Conservation (phyloP, 2,113 vertebrate species). For the Albula glossodonta region DNA sequence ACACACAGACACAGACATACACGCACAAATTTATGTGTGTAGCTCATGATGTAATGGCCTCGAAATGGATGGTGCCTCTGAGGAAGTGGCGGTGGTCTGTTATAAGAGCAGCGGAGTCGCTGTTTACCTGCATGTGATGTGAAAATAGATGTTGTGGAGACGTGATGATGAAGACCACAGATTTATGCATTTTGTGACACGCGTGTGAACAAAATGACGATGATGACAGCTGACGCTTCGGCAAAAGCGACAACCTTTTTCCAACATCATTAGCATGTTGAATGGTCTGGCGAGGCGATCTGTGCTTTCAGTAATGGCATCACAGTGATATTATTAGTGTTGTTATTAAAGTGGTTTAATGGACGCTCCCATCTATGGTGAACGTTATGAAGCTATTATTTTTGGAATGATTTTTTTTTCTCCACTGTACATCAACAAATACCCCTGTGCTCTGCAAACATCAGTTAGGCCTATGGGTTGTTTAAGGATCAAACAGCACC, state of each 20-base stretch:
- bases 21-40: not conserved
- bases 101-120: not conserved
- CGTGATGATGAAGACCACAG: not conserved
- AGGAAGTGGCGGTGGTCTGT: not conserved
- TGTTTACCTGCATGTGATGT: too few relatives aligned
- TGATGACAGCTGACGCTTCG: not conserved
- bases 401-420: too few relatives aligned
- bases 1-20: constrained; percentile 36
- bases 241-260: not conserved
- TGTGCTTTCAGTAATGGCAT: not conserved
- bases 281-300: not conserved
- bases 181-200: not conserved
- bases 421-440: too few relatives aligned
- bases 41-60: constrained; percentile 16
- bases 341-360: not conserved
- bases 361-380: not conserved
- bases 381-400: too few relatives aligned
- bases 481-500: too few relatives aligned
- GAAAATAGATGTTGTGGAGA: too few relatives aligned
- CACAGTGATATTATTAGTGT: not conserved
- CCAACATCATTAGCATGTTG: not conserved
- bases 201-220: not conserved
- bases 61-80: not conserved
- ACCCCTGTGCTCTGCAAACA: too few relatives aligned
- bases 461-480: too few relatives aligned